Conservation (phyloP, 2,113 vertebrate genomes). For the Steatornis caripensis region DNA sequence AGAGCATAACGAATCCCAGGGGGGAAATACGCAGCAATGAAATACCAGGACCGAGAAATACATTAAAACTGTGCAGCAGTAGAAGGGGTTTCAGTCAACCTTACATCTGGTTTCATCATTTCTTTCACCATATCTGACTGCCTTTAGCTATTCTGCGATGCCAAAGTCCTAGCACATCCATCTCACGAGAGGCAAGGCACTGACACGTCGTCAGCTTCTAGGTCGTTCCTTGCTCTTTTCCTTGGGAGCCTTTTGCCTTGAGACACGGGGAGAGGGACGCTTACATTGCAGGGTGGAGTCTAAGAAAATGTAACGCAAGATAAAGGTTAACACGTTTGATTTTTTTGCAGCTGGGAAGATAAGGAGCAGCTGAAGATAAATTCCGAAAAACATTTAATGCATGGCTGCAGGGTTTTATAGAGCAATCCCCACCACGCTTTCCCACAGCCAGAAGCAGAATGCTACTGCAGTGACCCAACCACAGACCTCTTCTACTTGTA, state of each 20-base stretch:
- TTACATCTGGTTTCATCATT: constrained; percentile 22
- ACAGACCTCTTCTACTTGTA: background rate
- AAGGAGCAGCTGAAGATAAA: background rate
- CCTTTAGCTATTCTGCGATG: background rate
- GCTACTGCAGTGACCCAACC: background rate
- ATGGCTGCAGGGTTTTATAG: background rate
- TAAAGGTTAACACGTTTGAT: rapidly evolving
- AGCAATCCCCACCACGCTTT: background rate
- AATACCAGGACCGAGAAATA: constrained; percentile 1
- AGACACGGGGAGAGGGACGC: background rate
- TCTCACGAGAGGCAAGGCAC: background rate
- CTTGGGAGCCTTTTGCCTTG: background rate
- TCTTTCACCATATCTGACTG: background rate
- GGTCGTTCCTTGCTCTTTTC: background rate
- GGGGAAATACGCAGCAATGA: background rate
- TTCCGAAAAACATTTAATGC: background rate
- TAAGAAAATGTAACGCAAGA: background rate
- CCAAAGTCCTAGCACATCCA: background rate
- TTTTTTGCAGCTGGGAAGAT: background rate
- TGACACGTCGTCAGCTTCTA: background rate
- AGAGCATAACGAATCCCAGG: constrained; percentile 5
- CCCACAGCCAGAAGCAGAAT: background rate
- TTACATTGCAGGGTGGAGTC: background rate
- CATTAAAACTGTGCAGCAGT: constrained; percentile 16
- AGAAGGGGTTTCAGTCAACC: background rate